These are phyloP conservation scores for Enteromius treurensis DNA, from an alignment of 2,797 vertebrate species.

Conservation along the genomic window DNA sequence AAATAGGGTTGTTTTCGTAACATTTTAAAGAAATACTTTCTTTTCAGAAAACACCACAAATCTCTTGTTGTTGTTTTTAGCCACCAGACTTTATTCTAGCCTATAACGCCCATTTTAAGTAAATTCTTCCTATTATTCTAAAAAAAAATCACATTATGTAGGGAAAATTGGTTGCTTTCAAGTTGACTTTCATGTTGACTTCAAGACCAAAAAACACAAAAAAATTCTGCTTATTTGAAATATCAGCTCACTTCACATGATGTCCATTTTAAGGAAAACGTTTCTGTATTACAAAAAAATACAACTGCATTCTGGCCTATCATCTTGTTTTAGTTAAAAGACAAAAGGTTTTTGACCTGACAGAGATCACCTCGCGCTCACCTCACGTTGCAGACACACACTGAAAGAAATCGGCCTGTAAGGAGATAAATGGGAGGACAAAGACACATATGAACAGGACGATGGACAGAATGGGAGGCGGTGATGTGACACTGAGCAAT, in stretches of 20 bases:
- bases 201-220: slow-evolving; percentile 2
- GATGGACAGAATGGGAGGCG: slow-evolving; percentile 64
- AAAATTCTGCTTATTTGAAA: slow-evolving; percentile 10
- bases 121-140: neutral
- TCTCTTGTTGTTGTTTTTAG: neutral
- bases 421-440: slow-evolving; percentile 54
- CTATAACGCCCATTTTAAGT: neutral
- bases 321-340: slow-evolving; percentile 46
- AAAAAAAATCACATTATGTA: neutral
- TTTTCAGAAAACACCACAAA: neutral
- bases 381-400: slow-evolving; percentile 64
- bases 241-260: neutral
- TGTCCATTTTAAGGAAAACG: neutral
- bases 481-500: slow-evolving; percentile 73
- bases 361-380: slow-evolving; percentile 52
- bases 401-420: slow-evolving; percentile 40
- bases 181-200: slow-evolving; percentile 18
- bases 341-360: slow-evolving; percentile 45
- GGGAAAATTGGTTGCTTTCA: neutral
- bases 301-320: slow-evolving; percentile 1
- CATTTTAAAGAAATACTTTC: neutral
- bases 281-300: neutral
- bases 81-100: neutral
- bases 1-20: neutral
- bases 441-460: slow-evolving; percentile 63